phyloP scores from a whole-genome alignment of 2,888 invertebrate species.

The Iphiclides podalirius region DNA sequence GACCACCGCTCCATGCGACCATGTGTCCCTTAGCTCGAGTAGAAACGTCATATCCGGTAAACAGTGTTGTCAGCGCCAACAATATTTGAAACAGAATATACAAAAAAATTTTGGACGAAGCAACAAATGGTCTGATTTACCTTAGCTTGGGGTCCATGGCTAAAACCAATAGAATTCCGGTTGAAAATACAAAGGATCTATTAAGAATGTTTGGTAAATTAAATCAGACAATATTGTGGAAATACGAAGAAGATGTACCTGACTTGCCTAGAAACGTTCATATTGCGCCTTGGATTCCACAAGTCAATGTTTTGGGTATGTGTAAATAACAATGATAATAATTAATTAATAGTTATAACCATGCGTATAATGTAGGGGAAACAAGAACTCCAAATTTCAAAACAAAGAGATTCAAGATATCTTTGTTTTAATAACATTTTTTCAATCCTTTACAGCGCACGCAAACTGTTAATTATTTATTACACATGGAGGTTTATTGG shows the following conservation, averaged over 20 bases:
- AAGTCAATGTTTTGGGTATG: neutral
- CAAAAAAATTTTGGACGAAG: constrained; percentile 25
- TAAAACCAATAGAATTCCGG: constrained; percentile 35
- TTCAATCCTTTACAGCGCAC: constrained; percentile 21
- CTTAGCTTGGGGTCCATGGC: constrained; percentile 47
- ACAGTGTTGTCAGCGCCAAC: too few species aligned
- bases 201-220: constrained; percentile 39
- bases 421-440: too few species aligned
- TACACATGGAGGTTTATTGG: constrained; percentile 15
- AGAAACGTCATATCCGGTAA: too few species aligned
- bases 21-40: too few species aligned
- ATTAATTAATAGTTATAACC: too few species aligned
- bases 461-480: constrained; percentile 18
- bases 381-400: too few species aligned
- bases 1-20: too few species aligned
- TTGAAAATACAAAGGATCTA: constrained; percentile 31
- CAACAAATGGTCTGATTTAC: constrained; percentile 42
- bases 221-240: constrained; percentile 49
- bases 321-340: neutral
- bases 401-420: too few species aligned
- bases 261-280: constrained; percentile 38
- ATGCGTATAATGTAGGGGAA: too few species aligned
- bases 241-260: constrained; percentile 38
- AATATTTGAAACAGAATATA: too few species aligned
- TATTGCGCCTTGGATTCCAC: constrained; percentile 8